phyloP scores from a whole-genome alignment of 2,888 invertebrate species.

The Slavum lentiscoides region DNA sequence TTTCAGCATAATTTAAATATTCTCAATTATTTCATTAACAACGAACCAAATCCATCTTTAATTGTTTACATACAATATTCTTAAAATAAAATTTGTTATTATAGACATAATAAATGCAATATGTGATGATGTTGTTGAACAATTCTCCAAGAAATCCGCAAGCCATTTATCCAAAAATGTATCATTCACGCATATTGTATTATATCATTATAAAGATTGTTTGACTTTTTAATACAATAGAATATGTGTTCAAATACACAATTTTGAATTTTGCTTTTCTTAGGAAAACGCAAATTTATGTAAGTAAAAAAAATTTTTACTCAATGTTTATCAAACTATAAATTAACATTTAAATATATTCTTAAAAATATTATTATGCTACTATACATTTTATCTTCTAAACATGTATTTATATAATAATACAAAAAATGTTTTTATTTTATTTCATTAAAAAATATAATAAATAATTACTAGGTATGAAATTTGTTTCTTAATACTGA shows the following conservation, averaged over 20 bases:
- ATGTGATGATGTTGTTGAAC: too few relatives aligned
- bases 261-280: too few relatives aligned
- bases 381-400: neutral
- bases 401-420: neutral
- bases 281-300: too few relatives aligned
- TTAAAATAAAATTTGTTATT: slow-evolving; percentile 1
- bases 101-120: neutral
- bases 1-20: neutral
- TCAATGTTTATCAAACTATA: too few relatives aligned
- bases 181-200: too few relatives aligned
- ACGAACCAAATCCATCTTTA: neutral
- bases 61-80: neutral
- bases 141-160: too few relatives aligned
- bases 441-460: neutral
- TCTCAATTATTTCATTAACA: neutral
- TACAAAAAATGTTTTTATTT: neutral
- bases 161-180: too few relatives aligned
- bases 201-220: too few relatives aligned
- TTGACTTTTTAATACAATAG: too few relatives aligned
- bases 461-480: neutral
- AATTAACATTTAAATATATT: neutral
- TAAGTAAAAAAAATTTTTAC: too few relatives aligned
- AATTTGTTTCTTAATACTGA: neutral
- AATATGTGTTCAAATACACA: too few relatives aligned
- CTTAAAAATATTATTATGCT: neutral